A percentile compares a stretch with the other conserved stretches of the same genome.
Conservation (phyloP, 2,888 invertebrate species). For the Chalcosyrphus nemorum region DNA sequence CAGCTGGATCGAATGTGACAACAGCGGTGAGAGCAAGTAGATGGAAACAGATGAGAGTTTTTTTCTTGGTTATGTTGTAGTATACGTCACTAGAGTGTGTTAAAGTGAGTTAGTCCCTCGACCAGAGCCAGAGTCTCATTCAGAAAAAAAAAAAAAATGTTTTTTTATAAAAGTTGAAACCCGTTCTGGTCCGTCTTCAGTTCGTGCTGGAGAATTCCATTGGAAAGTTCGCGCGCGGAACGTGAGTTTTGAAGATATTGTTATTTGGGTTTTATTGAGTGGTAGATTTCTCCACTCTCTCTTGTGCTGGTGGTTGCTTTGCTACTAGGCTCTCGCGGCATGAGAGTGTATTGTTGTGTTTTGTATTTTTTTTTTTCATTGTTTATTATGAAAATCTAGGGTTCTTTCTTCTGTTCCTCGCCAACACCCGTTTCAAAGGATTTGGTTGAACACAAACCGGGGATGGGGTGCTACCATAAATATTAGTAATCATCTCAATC, state of each 20-base stretch:
- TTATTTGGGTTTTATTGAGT: background rate
- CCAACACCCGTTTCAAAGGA: background rate
- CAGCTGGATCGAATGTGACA: slow-evolving; percentile 54
- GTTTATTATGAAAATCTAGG: slow-evolving; percentile 5
- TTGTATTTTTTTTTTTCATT: background rate
- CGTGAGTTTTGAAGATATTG: slow-evolving; percentile 5
- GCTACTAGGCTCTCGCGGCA: slow-evolving; percentile 2
- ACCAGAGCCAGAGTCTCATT: slow-evolving; percentile 24
- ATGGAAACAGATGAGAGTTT: slow-evolving; percentile 58
- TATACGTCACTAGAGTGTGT: slow-evolving; percentile 28
- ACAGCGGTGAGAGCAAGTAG: slow-evolving; percentile 43
- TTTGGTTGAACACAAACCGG: background rate
- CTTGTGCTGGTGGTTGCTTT: background rate
- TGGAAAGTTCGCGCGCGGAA: slow-evolving; percentile 69
- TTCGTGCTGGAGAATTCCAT: slow-evolving; percentile 68
- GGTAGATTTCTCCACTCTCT: background rate
- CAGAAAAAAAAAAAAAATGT: background rate
- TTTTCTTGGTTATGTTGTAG: background rate
- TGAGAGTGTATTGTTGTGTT: slow-evolving; percentile 28
- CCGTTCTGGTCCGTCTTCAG: slow-evolving; percentile 69
- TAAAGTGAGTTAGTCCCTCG: slow-evolving; percentile 41
- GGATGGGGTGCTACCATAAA: background rate
- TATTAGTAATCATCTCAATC: background rate
- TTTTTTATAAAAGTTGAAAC: slow-evolving; percentile 51
- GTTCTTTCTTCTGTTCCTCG: background rate